phyloP scores from a whole-genome alignment of 2,888 invertebrate species.

The Ligdia adustata region DNA sequence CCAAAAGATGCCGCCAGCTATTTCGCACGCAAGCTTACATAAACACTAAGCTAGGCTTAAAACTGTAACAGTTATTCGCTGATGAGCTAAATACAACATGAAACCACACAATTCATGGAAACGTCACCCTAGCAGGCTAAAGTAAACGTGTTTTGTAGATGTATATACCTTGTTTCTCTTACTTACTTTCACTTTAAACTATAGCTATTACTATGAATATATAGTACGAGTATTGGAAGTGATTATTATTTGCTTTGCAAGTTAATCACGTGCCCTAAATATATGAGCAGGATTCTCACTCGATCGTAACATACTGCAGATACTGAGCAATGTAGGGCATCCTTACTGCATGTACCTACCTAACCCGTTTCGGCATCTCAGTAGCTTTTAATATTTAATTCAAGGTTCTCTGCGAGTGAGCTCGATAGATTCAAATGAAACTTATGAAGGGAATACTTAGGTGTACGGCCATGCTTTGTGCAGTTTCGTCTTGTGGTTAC shows the following conservation, averaged over 20 bases:
- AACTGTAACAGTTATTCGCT: background rate
- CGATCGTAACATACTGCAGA: background rate
- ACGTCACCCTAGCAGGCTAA: no score
- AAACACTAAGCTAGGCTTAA: background rate
- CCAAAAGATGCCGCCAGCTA: conserved; percentile 3
- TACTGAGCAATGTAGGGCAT: background rate
- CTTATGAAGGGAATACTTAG: background rate
- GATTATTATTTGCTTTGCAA: no score
- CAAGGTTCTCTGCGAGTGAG: conserved; percentile 2
- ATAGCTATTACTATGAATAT: no score
- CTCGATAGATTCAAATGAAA: background rate
- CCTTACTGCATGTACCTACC: background rate
- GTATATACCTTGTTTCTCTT: no score
- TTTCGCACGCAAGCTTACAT: conserved; percentile 14
- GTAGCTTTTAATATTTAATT: conserved; percentile 4
- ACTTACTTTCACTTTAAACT: no score
- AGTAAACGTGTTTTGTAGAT: no score
- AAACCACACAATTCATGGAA: conserved; percentile 6
- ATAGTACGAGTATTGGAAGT: no score
- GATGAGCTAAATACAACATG: background rate
- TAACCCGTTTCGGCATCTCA: background rate
- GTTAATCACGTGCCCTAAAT: background rate
- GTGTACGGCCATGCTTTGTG: conserved; percentile 9
- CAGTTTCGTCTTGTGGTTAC: conserved; percentile 3
- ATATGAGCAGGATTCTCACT: background rate